Evolutionary conservation across 2,888 invertebrate species (phyloP), one percentile per base, ranked within the genome.

Genomic region (Norana najaformis): DNA sequence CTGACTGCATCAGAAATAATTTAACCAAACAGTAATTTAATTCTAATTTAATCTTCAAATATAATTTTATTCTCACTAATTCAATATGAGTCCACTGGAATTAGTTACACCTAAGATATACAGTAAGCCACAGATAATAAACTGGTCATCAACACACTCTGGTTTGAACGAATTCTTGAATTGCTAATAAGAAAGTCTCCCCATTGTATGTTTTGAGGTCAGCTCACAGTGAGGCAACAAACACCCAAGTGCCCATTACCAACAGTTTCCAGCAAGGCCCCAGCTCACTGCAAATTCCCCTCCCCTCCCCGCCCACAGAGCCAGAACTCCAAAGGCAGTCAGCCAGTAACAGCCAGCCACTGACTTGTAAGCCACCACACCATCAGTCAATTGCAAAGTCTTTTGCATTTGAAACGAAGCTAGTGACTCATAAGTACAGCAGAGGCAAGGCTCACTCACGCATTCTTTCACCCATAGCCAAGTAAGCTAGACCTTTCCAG

Each of bases 271-370:
- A 69, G 69, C 69, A 69, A n/a, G n/a, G 30, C 69, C 30, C 69
- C 14, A 69, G 69, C 53, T 53, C 53, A 53, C 30, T 30, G 53
- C 23, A 53, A 53, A 53, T 5, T 53, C 5, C 30, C n/a, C n/a
- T 8, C 8, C 69, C 69, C 69, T 8, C n/a, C 69, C 8, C n/a
- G 30, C 69, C n/a, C 30, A n/a, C 30, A 69, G n/a, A 30, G 69
- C 69, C n/a, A 69, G n/a, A 69, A 69, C 69, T 69, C 69, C 69
- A 69, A 69, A 69, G 69, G 69, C 69, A 69, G n/a, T 69, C 69
- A n/a, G 69, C 11, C 69, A 30, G 69, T 69, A 69, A 5, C 69
- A 69, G 69, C n/a, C 30, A 1, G 69, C 69, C 69, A 69, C 8
- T 8, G n/a, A 69, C 69, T 69, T 69, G 30, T n/a, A 69, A 69